Evolutionary conservation across 1,140 invertebrate species (phyloP).

Genomic region (Drosophila paulistorum): DNA sequence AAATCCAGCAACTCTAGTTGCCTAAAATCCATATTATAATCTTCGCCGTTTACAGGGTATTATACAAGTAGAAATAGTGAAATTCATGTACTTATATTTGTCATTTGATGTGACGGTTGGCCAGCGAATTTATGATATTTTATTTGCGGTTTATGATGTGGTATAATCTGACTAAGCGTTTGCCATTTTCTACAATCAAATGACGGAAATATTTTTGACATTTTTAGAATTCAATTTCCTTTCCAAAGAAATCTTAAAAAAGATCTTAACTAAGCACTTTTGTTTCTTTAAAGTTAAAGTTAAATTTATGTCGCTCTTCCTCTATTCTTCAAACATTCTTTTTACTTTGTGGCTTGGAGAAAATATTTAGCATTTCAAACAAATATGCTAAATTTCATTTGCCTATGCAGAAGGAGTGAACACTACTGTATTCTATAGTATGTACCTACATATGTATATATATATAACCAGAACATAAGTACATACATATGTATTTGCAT

Average conservation of each 20-base stretch:
- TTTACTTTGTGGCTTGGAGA: too few relatives aligned
- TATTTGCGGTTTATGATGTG: neutral
- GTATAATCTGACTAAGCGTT: neutral
- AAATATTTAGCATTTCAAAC: conserved; percentile 1
- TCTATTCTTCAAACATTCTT: neutral
- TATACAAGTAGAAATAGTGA: neutral
- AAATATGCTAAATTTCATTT: neutral
- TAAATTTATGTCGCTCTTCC: neutral
- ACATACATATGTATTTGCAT: too few relatives aligned
- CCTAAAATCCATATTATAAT: too few relatives aligned
- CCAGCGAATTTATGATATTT: neutral
- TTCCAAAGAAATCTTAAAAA: neutral
- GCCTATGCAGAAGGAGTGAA: neutral
- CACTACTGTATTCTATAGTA: neutral
- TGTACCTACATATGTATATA: too few relatives aligned
- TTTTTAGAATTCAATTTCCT: conserved; percentile 1
- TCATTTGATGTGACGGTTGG: neutral
- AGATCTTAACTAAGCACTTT: neutral
- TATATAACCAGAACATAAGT: neutral
- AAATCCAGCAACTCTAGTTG: too few relatives aligned
- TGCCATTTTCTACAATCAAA: neutral
- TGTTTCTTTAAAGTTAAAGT: neutral
- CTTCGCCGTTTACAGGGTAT: neutral
- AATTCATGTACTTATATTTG: neutral
- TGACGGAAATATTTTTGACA: neutral